Base-by-base conservation (phyloP, 53 echinoderm and acorn worm species). In the Arbacia lixula region DNA sequence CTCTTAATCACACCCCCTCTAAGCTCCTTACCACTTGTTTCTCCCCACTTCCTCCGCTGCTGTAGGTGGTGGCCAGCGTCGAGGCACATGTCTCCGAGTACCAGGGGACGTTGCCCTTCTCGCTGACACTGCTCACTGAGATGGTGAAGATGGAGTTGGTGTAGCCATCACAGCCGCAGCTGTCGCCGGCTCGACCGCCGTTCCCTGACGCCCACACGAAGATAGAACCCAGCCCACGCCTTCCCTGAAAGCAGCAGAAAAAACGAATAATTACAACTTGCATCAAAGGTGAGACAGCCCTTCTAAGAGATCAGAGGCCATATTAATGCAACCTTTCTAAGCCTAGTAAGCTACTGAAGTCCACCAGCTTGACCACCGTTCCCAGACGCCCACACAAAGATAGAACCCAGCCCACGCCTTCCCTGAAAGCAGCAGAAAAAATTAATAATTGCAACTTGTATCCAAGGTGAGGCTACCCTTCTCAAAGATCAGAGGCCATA, bases 191-290 rank as follows among this genome's bases (percentile, higher is more conserved):
- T 3, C 94, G 88, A 10, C 95, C 95, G 2, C 95, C 95, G 33
- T 95, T 94, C 11, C 95, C 95, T n/a, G 92, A 94, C 4, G 95
- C 95, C 95, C 92, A 95, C 22, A 92, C 88, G 11, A 89, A 95
- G 53, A 95, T 89, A n/a, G 95, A 89, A n/a, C 95, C 95, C 10
- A 84, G 79, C 17, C 95, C 95, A 10, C 51, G 28, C 12, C 92
- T 78, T 24, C 95, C 95, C 95, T 95, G 38, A 24, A 40, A 53
- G n/a, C n/a, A n/a, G n/a, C n/a, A 2, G 63, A 64, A 36, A 22
- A 12, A 71, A 61, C 12, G 24, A n/a, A n/a, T n/a, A n/a, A n/a
- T n/a, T n/a, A n/a, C n/a, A n/a, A n/a, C n/a, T n/a, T n/a, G n/a
- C n/a, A n/a, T n/a, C n/a, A n/a, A n/a, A n/a, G n/a, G n/a, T n/a